phyloP scores from a whole-genome alignment of 2,797 vertebrate genomes.

The Tragelaphus oryx region DNA sequence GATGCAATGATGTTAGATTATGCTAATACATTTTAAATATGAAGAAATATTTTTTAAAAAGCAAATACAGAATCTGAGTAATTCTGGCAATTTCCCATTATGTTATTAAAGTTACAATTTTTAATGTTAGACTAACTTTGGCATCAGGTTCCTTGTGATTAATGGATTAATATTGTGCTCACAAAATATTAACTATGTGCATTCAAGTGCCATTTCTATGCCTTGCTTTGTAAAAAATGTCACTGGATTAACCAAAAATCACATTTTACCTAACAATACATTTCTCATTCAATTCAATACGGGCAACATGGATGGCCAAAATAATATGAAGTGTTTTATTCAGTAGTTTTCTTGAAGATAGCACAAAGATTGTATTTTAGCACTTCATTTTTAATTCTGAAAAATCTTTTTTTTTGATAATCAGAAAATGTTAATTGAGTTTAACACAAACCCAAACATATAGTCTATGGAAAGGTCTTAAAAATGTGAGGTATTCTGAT shows the following conservation, averaged over 20 bases:
- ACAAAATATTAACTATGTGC: conserved; percentile 30
- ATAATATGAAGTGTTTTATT: conserved; percentile 25
- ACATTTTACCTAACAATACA: background rate
- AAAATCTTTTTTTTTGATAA: conserved; percentile 50
- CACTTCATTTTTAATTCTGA: conserved; percentile 70
- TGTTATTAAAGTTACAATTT: background rate
- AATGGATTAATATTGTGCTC: conserved; percentile 1
- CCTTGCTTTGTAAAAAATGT: conserved; percentile 57
- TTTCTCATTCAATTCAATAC: conserved; percentile 25
- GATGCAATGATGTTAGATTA: background rate
- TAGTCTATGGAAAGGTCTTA: background rate
- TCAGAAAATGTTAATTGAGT: conserved; percentile 58
- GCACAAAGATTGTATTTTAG: conserved; percentile 17
- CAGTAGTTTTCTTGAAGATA: background rate
- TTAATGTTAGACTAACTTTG: background rate
- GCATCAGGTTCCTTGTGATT: background rate
- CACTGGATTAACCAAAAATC: conserved; percentile 36
- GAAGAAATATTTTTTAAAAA: background rate
- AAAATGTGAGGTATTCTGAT: conserved; percentile 42
- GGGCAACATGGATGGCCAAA: background rate
- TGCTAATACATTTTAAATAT: background rate
- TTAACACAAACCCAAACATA: conserved; percentile 54
- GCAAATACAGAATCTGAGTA: background rate
- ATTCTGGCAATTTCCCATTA: background rate
- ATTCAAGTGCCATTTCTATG: conserved; percentile 34